Conservation (phyloP, 2,797 vertebrate genomes). For the Chaunax sp. region DNA sequence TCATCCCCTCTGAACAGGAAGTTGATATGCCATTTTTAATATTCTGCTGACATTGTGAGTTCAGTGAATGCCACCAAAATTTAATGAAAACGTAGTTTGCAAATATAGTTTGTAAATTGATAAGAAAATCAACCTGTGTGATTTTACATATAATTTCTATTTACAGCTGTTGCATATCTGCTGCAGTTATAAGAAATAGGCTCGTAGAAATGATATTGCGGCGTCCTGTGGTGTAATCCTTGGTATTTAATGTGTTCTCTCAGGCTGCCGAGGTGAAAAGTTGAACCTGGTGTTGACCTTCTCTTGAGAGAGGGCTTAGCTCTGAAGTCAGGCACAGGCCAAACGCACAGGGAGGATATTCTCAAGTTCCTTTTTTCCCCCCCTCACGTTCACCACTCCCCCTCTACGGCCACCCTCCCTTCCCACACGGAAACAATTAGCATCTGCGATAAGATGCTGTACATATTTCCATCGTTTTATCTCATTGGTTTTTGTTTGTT, state of each 20-base stretch:
- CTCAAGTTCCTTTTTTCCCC: slow-evolving; percentile 76
- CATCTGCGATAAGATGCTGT: slow-evolving; percentile 80
- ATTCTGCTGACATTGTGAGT: slow-evolving; percentile 16
- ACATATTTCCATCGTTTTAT: slow-evolving; percentile 83
- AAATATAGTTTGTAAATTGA: not conserved
- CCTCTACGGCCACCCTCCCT: slow-evolving; percentile 38
- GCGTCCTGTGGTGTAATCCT: slow-evolving; percentile 62
- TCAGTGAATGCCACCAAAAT: not conserved
- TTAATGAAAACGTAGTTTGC: not conserved
- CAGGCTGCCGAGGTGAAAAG: slow-evolving; percentile 80
- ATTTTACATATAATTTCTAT: not conserved
- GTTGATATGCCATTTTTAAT: not conserved
- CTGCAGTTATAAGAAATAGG: not conserved
- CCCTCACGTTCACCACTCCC: slow-evolving; percentile 55
- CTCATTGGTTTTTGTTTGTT: slow-evolving; percentile 77
- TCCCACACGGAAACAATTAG: slow-evolving; percentile 81
- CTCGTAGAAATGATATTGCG: slow-evolving; percentile 45
- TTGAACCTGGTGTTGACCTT: slow-evolving; percentile 82
- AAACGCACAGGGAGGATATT: slow-evolving; percentile 80
- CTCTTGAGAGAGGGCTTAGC: slow-evolving; percentile 77
- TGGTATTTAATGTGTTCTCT: slow-evolving; percentile 73
- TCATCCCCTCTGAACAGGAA: not conserved
- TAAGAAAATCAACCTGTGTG: no score
- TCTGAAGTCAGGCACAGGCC: slow-evolving; percentile 76
- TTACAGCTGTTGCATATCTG: slow-evolving; percentile 12